Percentiles rank a stretch among this genome's conserved stretches.
Conservation (phyloP, 30 jellyfish, hydroid and myxozoan genomes). For the Hydra vulgaris region DNA sequence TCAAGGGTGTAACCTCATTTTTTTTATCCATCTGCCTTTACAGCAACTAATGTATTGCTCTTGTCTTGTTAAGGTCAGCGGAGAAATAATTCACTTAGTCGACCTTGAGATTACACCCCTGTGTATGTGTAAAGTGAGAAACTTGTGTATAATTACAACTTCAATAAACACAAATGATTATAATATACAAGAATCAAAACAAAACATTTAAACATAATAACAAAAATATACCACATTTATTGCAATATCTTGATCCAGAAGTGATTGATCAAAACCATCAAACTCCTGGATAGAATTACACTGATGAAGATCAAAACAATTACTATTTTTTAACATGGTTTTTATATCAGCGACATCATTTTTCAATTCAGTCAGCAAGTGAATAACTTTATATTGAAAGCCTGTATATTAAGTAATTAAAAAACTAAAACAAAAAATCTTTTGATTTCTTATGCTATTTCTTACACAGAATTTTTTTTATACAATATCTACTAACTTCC, state of each 20-base stretch:
- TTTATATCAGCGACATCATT: neutral
- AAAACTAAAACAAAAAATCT: neutral
- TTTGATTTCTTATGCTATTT: neutral
- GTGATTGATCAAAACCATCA: neutral
- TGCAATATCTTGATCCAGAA: neutral
- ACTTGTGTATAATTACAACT: neutral
- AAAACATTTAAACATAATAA: neutral
- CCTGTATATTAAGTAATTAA: neutral
- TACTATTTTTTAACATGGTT: neutral
- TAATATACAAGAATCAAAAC: neutral
- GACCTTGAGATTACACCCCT: neutral
- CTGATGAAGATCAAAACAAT: neutral
- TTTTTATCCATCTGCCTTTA: neutral
- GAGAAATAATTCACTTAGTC: neutral
- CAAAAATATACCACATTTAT: neutral
- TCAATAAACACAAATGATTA: too few species aligned
- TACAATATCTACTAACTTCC: neutral
- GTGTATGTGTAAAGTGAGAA: too few species aligned
- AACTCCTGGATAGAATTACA: neutral
- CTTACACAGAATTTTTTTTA: neutral
- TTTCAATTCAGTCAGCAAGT: neutral
- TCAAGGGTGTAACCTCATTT: neutral
- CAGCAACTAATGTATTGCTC: neutral
- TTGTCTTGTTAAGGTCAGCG: neutral
- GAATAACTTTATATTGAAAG: neutral